phyloP scores from a whole-genome alignment of 2,888 invertebrate genomes.

The Tyria jacobaeae region DNA sequence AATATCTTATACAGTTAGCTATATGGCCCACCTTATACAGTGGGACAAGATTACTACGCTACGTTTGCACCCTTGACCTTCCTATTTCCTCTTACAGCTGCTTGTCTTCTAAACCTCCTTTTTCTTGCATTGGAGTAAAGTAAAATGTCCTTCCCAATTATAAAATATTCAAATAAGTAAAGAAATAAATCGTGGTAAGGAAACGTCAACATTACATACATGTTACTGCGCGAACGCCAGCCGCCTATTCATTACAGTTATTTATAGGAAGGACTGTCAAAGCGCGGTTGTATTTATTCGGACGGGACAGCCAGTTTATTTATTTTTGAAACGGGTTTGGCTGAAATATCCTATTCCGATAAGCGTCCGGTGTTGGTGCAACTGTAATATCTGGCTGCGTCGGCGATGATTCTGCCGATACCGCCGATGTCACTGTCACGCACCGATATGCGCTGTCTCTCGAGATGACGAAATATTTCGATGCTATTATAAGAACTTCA shows the following conservation, averaged over 20 bases:
- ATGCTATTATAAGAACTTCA: conserved; percentile 74
- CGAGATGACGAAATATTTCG: conserved; percentile 71
- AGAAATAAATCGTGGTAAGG: conserved; percentile 78
- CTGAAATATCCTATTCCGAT: conserved; percentile 78
- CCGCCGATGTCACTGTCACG: conserved; percentile 70
- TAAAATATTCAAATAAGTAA: conserved; percentile 81
- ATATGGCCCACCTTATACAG: conserved; percentile 26
- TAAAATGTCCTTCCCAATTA: conserved; percentile 72
- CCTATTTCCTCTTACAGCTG: conserved; percentile 29
- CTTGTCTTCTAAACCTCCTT: conserved; percentile 24
- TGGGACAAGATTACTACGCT: conserved; percentile 19
- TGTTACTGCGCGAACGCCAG: conserved; percentile 78
- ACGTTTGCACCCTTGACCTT: conserved; percentile 24
- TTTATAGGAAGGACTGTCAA: conserved; percentile 84
- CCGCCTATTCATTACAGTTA: conserved; percentile 84
- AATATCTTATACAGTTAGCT: conserved; percentile 36
- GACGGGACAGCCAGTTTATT: conserved; percentile 77
- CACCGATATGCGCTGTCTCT: conserved; percentile 64
- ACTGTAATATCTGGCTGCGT: conserved; percentile 66
- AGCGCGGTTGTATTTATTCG: conserved; percentile 81
- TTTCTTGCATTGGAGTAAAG: conserved; percentile 58
- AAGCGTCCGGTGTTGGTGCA: conserved; percentile 72
- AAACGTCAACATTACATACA: conserved; percentile 82
- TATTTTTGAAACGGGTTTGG: conserved; percentile 81
- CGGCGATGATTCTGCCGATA: conserved; percentile 69